A percentile compares a stretch with the other conserved stretches of the same genome.
These are phyloP conservation scores for Sitta europaea DNA, from an alignment of 2,113 vertebrate genomes.

Conservation along the genomic window DNA sequence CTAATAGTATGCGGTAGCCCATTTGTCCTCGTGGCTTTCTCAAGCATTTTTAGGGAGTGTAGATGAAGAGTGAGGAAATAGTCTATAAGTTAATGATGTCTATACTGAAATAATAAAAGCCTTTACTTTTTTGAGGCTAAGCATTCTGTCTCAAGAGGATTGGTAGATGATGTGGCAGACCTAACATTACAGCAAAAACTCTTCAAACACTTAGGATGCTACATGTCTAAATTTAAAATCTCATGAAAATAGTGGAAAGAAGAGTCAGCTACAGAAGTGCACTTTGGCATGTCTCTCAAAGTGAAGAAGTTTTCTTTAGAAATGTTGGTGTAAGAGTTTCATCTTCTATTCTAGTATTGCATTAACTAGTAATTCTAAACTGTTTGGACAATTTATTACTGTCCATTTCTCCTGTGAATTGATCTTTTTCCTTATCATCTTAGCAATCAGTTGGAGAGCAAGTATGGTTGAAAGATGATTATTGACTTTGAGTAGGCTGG, in stretches of 20 bases:
- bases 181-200: neutral
- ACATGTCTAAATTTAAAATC: slow-evolving; percentile 39
- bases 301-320: neutral
- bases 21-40: neutral
- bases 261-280: neutral
- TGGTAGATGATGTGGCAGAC: slow-evolving; percentile 14
- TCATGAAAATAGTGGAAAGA: neutral
- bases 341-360: neutral
- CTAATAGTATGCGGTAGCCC: neutral
- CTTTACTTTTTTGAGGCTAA: slow-evolving; percentile 1
- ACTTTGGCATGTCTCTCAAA: neutral
- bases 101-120: slow-evolving; percentile 21
- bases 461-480: neutral
- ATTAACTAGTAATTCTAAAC: neutral
- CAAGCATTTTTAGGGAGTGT: slow-evolving; percentile 1
- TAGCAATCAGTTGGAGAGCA: neutral
- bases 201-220: slow-evolving; percentile 32
- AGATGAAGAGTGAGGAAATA: neutral
- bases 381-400: neutral
- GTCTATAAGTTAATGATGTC: slow-evolving; percentile 15
- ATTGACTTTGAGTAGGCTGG: neutral
- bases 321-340: neutral
- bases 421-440: neutral
- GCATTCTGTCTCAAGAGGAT: neutral
- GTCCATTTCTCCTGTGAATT: neutral